phyloP scores from a whole-genome alignment of 2,888 invertebrate species.

The Cantharis lateralis region DNA sequence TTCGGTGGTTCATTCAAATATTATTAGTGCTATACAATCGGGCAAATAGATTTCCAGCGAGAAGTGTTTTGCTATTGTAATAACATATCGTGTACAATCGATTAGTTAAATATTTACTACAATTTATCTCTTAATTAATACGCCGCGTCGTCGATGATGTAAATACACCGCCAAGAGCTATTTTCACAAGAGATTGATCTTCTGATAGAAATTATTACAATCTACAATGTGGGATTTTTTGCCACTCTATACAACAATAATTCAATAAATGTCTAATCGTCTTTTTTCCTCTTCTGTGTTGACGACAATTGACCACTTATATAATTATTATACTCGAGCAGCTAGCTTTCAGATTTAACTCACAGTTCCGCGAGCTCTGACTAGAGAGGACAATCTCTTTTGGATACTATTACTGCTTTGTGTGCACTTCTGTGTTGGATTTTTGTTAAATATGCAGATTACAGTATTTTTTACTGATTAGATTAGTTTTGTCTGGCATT shows the following conservation, averaged over 20 bases:
- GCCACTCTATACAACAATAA: background rate
- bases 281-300: too few species aligned
- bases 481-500: too few species aligned
- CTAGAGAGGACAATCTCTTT: too few species aligned
- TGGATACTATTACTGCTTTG: too few species aligned
- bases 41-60: constrained; percentile 17
- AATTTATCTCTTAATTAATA: constrained; percentile 22
- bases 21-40: constrained; percentile 13
- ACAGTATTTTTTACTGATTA: too few species aligned
- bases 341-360: too few species aligned
- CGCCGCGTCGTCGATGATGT: background rate
- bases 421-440: too few species aligned
- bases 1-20: constrained; percentile 22
- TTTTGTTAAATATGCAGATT: too few species aligned
- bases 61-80: constrained; percentile 11
- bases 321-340: too few species aligned
- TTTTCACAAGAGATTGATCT: background rate
- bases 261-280: too few species aligned
- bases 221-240: background rate
- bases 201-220: background rate
- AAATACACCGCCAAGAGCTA: background rate
- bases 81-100: constrained; percentile 19
- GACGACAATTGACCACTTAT: too few species aligned
- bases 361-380: too few species aligned
- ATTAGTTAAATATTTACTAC: constrained; percentile 18